These are phyloP conservation scores for Pampus argenteus DNA, from an alignment of 2,797 vertebrate genomes.

Conservation along the genomic window DNA sequence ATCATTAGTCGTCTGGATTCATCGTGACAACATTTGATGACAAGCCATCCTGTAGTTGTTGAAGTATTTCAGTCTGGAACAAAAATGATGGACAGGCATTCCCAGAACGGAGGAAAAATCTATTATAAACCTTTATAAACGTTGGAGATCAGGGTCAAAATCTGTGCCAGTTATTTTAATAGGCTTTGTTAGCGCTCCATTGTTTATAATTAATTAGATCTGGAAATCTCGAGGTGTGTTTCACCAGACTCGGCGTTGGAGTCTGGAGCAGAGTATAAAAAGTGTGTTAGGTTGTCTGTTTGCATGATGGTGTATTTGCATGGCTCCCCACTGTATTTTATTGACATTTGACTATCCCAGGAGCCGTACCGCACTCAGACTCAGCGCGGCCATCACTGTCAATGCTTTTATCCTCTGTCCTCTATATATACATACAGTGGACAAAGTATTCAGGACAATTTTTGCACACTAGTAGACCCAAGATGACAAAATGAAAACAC, in stretches of 20 bases:
- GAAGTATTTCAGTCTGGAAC: not conserved
- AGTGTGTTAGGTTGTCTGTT: slow-evolving; percentile 44
- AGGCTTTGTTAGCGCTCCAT: slow-evolving; percentile 18
- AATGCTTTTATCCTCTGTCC: slow-evolving; percentile 1
- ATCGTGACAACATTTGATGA: too few species aligned
- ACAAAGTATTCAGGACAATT: not conserved
- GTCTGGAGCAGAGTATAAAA: slow-evolving; percentile 23
- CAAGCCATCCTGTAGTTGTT: not conserved
- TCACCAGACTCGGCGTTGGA: not conserved
- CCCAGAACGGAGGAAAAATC: not conserved
- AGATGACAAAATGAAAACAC: too few species aligned
- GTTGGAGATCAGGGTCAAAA: slow-evolving; percentile 40
- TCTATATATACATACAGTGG: not conserved
- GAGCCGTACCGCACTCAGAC: slow-evolving; percentile 12
- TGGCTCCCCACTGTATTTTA: slow-evolving; percentile 74
- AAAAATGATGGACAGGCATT: not conserved
- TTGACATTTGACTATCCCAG: slow-evolving; percentile 76
- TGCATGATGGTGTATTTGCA: slow-evolving; percentile 74
- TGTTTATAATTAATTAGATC: slow-evolving; percentile 33
- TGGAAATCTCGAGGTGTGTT: slow-evolving; percentile 32
- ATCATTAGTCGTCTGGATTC: too few species aligned
- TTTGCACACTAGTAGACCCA: not conserved
- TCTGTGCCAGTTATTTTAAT: slow-evolving; percentile 34
- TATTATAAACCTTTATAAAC: slow-evolving; percentile 19
- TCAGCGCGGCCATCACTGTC: slow-evolving; percentile 9